Evolutionary conservation across 2,888 invertebrate genomes (phyloP).

Genomic region (Zelleria hepariella): DNA sequence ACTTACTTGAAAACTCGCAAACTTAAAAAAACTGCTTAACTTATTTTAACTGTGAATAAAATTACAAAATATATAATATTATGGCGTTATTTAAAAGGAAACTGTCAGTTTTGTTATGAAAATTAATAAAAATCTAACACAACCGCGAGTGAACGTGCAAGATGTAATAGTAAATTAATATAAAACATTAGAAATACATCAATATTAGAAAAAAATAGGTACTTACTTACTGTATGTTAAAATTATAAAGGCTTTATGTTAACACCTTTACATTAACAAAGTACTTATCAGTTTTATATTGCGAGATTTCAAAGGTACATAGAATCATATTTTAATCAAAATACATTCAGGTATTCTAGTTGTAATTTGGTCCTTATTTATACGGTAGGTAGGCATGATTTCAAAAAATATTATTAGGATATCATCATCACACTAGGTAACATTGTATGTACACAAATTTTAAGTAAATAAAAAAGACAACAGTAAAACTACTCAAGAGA

Average conservation of each 20-base stretch:
- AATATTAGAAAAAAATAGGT: not conserved
- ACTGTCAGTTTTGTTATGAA: not conserved
- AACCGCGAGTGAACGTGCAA: slow-evolving; percentile 61
- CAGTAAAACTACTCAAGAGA: slow-evolving; percentile 38
- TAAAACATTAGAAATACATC: not conserved
- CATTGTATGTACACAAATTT: slow-evolving; percentile 1
- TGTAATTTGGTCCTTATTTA: not conserved
- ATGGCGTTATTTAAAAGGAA: not conserved
- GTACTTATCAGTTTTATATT: not conserved
- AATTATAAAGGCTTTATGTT: not conserved
- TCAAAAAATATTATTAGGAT: slow-evolving; percentile 11
- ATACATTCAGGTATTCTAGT: not conserved
- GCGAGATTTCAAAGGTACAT: not conserved
- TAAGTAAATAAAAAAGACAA: slow-evolving; percentile 28
- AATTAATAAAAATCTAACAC: slow-evolving; percentile 31
- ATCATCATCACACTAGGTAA: slow-evolving; percentile 8
- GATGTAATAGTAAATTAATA: slow-evolving; percentile 5
- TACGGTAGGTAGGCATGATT: not conserved
- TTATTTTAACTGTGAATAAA: not conserved
- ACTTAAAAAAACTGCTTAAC: not conserved
- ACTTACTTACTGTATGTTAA: not conserved
- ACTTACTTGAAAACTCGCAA: not conserved
- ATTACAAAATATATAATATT: not conserved
- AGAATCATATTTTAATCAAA: not conserved
- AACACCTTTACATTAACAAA: not conserved